A percentile compares a stretch with the other conserved stretches of the same genome.
phyloP scores from a whole-genome alignment of 2,797 vertebrate species.

The Trematomus bernacchii region DNA sequence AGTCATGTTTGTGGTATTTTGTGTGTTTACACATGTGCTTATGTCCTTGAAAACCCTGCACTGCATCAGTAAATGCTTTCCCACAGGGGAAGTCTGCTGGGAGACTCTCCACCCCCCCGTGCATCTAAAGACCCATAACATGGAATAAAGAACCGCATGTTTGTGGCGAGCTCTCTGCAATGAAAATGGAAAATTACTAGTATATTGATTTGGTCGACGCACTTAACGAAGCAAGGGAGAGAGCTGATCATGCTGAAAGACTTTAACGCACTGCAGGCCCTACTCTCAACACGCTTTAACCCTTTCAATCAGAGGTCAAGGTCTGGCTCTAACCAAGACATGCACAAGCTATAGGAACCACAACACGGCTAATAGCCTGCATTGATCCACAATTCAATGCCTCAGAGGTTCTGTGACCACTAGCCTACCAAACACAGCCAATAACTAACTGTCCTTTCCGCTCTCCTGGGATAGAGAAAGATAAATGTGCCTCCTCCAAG shows the following conservation, averaged over 20 bases:
- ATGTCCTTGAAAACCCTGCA: conserved; percentile 19
- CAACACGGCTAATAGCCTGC: conserved; percentile 51
- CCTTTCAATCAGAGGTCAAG: conserved; percentile 53
- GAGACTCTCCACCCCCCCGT: conserved; percentile 10
- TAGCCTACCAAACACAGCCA: conserved; percentile 41
- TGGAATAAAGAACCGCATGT: conserved; percentile 49
- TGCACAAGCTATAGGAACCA: conserved; percentile 34
- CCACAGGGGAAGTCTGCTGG: conserved; percentile 12
- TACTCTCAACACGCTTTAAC: conserved; percentile 29
- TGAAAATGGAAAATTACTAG: conserved; percentile 49
- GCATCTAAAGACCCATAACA: conserved; percentile 37
- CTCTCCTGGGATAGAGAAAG: conserved; percentile 36
- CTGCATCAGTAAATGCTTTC: conserved; percentile 23
- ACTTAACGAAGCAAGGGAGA: conserved; percentile 19
- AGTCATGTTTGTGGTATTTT: background rate
- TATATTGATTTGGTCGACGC: conserved; percentile 51
- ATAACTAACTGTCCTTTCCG: conserved; percentile 41
- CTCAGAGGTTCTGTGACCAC: conserved; percentile 36
- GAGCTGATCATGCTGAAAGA: conserved; percentile 35
- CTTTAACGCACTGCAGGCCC: conserved; percentile 13
- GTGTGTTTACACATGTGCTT: conserved; percentile 9
- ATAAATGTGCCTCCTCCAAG: conserved; percentile 54
- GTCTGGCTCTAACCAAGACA: conserved; percentile 34
- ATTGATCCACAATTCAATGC: conserved; percentile 63
- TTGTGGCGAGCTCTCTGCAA: conserved; percentile 28